Conservation (phyloP, 1,140 invertebrate species). For the Trichonephila clavipes region DNA sequence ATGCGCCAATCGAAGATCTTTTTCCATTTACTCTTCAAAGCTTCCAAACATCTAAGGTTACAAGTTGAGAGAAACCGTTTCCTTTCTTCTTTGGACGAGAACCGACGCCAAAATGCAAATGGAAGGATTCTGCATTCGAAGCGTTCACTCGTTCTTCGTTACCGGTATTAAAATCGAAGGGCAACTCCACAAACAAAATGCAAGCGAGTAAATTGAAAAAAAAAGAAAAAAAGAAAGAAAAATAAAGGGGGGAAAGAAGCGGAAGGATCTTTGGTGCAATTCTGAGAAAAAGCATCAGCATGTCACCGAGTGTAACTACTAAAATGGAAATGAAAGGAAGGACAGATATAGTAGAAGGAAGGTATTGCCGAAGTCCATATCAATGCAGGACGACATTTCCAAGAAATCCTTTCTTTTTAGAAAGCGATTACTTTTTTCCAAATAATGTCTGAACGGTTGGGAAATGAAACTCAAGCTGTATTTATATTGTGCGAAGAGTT, state of each 20-base stretch:
- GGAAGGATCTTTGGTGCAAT: background rate
- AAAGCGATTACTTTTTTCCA: slow-evolving; percentile 7
- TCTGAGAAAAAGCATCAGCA: background rate
- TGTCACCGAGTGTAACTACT: background rate
- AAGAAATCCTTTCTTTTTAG: background rate
- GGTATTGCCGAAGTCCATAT: background rate
- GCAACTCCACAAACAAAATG: slow-evolving; percentile 6
- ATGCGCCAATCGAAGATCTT: background rate
- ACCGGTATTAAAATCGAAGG: slow-evolving; percentile 9
- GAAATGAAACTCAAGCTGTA: background rate
- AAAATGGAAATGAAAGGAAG: slow-evolving; percentile 13
- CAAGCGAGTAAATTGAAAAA: background rate
- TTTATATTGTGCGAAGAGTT: background rate
- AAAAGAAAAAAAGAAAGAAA: background rate
- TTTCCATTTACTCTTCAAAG: background rate
- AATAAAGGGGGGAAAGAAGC: background rate
- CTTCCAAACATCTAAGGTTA: slow-evolving; percentile 7
- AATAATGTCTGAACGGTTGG: background rate
- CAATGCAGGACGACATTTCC: background rate
- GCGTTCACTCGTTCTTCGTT: background rate
- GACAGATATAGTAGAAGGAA: background rate
- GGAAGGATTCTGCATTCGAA: background rate
- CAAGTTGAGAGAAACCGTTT: background rate
- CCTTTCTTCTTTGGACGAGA: background rate
- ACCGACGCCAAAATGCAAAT: slow-evolving; percentile 2